phyloP scores from a whole-genome alignment of 23 tunicate species.

The Styela plicata region DNA sequence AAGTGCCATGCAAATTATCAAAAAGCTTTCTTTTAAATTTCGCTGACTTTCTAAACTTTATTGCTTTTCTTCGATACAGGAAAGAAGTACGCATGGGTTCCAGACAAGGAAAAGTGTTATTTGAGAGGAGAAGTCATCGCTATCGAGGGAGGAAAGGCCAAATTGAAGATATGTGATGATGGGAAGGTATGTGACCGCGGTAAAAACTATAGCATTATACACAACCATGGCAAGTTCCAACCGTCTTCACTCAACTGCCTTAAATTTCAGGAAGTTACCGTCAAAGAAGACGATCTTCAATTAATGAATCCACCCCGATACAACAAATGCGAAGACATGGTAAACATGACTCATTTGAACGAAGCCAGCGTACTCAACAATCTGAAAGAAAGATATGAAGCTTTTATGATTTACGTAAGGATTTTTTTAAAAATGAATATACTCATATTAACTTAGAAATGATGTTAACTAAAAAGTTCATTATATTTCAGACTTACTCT shows the following conservation, averaged over 20 bases:
- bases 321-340: constrained; percentile 94
- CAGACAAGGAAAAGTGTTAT: constrained; percentile 65
- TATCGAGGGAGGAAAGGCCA: constrained; percentile 64
- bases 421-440: not conserved
- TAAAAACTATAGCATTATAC: no score
- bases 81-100: constrained; percentile 72
- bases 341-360: constrained; percentile 88
- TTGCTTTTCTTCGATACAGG: no score
- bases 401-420: constrained; percentile 90
- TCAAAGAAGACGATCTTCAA: constrained; percentile 77
- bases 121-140: constrained; percentile 59
- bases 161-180: constrained; percentile 50
- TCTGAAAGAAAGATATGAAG: constrained; percentile 59
- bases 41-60: no score
- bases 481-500: constrained; percentile 86
- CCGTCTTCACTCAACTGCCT: no score
- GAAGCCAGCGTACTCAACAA: constrained; percentile 89
- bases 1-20: no score
- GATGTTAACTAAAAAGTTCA: no score
- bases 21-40: no score
- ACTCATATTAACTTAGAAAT: not conserved
- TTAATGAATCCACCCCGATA: constrained; percentile 84
- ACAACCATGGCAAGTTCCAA: no score
- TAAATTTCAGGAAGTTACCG: constrained; percentile 68
- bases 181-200: constrained; percentile 33